Conservation (phyloP, 2,113 vertebrate species). For the Pyrgilauda ruficollis region DNA sequence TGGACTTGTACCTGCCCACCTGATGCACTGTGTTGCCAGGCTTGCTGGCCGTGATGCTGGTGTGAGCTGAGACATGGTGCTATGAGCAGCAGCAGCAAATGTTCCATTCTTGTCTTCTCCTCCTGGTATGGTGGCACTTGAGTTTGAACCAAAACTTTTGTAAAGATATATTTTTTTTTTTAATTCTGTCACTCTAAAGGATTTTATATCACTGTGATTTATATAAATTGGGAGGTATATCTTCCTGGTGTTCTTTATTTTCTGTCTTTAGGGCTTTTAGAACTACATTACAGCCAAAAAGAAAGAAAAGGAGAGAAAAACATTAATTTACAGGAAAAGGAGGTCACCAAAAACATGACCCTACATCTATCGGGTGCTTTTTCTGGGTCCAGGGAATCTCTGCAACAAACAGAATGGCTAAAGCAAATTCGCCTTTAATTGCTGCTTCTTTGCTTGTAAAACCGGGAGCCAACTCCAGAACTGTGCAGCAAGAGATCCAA, state of each 20-base stretch:
- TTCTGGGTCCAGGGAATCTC: neutral
- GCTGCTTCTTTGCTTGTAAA: neutral
- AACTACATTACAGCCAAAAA: neutral
- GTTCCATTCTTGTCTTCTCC: neutral
- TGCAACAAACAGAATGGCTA: neutral
- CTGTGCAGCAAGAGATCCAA: neutral
- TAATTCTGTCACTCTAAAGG: neutral
- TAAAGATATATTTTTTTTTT: neutral
- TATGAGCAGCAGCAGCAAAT: neutral
- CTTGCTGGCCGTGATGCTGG: neutral
- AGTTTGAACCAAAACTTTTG: neutral
- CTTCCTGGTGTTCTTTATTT: neutral
- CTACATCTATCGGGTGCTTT: neutral
- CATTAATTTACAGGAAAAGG: neutral
- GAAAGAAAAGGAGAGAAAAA: neutral
- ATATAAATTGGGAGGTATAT: neutral
- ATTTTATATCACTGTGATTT: neutral
- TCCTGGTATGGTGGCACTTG: neutral
- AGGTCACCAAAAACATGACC: neutral
- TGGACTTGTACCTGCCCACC: neutral
- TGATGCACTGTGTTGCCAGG: fast-evolving
- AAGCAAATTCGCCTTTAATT: neutral
- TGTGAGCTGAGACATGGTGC: neutral
- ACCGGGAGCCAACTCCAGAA: neutral
- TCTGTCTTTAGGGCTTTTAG: neutral